Percentiles rank a stretch among this genome's conserved stretches.
These are phyloP conservation scores for Rhinichthys osculus DNA, from an alignment of 2,797 vertebrate genomes.

Conservation along the genomic window DNA sequence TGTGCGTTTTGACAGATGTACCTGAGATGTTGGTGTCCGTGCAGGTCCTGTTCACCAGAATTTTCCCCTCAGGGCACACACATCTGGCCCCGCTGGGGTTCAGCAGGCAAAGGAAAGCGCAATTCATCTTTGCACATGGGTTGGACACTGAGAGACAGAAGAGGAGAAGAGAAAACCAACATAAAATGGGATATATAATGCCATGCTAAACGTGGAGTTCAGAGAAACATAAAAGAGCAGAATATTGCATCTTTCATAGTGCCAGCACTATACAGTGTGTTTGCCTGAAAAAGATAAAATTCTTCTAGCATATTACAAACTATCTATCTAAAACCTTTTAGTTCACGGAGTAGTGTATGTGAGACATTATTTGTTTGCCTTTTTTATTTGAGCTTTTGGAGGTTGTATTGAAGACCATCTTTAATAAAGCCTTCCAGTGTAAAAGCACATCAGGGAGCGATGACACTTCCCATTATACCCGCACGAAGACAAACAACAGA, in stretches of 20 bases:
- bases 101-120: slow-evolving; percentile 87
- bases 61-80: slow-evolving; percentile 86
- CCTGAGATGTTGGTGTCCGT: slow-evolving; percentile 79
- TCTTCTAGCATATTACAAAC: slow-evolving; percentile 1
- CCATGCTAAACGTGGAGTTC: not conserved
- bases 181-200: too few relatives aligned
- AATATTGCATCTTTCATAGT: not conserved
- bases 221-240: not conserved
- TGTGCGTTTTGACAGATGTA: slow-evolving; percentile 61
- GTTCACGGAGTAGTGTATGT: not conserved
- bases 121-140: slow-evolving; percentile 81
- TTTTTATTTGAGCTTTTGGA: slow-evolving; percentile 22
- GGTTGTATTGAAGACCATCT: slow-evolving; percentile 5
- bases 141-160: slow-evolving; percentile 77
- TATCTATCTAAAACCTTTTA: slow-evolving; percentile 6
- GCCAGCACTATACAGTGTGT: not conserved
- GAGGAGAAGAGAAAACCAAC: not conserved
- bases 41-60: slow-evolving; percentile 84
- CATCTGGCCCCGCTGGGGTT: slow-evolving; percentile 85
- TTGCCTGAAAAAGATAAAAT: not conserved
- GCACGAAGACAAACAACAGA: slow-evolving; percentile 26
- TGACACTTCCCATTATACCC: slow-evolving; percentile 25
- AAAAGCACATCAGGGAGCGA: slow-evolving; percentile 24
- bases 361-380: slow-evolving; percentile 24
- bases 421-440: slow-evolving; percentile 9